Evolutionary conservation across 2,797 vertebrate genomes (phyloP).

Genomic region (Lutjanus campechanus): DNA sequence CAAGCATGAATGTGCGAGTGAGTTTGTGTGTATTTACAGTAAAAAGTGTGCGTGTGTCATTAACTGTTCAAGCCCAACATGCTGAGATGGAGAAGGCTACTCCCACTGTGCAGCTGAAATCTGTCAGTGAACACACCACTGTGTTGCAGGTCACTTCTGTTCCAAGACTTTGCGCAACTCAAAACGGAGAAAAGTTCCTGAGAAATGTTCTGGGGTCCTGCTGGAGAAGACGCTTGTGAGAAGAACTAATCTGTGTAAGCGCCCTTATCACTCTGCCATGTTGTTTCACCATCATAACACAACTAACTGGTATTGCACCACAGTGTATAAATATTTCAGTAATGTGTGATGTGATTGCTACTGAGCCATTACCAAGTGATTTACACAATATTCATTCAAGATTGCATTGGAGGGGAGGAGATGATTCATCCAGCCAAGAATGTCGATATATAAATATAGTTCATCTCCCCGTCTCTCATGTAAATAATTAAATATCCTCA

Average conservation of each 20-base stretch:
- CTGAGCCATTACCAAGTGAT: constrained; percentile 30
- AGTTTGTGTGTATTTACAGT: constrained; percentile 42
- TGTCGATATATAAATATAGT: constrained; percentile 1
- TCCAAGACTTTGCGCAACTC: constrained; percentile 6
- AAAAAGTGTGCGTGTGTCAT: constrained; percentile 13
- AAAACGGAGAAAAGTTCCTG: not conserved
- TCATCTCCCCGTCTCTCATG: not conserved
- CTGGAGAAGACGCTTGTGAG: constrained; percentile 1
- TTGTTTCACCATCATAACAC: constrained; percentile 25
- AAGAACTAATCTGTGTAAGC: constrained; percentile 1
- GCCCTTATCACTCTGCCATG: constrained; percentile 5
- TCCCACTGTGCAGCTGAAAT: constrained; percentile 25
- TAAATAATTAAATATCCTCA: not conserved
- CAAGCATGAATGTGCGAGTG: constrained; percentile 39
- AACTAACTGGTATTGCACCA: constrained; percentile 35
- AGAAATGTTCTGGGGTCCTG: not conserved
- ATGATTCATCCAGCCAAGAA: constrained; percentile 20
- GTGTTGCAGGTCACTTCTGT: constrained; percentile 10
- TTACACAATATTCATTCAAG: constrained; percentile 22
- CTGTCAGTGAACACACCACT: constrained; percentile 18
- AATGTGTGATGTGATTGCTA: constrained; percentile 20
- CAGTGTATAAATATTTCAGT: constrained; percentile 38
- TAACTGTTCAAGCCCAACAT: constrained; percentile 7
- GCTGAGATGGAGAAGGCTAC: not conserved
- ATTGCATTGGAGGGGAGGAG: constrained; percentile 8